Evolutionary conservation across 2,113 vertebrate species (phyloP).

Genomic region (Megaptera novaeangliae): DNA sequence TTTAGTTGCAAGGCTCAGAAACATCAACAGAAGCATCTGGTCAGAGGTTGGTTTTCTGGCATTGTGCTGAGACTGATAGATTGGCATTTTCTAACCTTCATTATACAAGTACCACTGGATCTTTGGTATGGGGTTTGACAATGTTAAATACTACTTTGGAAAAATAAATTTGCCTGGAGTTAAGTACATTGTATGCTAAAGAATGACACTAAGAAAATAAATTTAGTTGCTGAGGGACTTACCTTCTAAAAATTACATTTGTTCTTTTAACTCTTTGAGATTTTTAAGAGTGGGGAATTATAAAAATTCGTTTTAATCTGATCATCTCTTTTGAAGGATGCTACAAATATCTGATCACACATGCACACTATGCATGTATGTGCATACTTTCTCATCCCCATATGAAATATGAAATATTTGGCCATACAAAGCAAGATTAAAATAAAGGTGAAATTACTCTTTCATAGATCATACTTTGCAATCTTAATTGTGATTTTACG

Average conservation of each 20-base stretch:
- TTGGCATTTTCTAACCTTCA: background rate
- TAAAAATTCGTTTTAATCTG: background rate
- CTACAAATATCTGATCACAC: background rate
- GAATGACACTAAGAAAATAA: background rate
- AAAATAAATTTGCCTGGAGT: background rate
- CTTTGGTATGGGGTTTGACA: background rate
- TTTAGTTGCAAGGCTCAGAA: background rate
- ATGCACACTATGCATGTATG: background rate
- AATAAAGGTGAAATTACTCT: background rate
- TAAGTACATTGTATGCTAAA: background rate
- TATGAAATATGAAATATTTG: background rate
- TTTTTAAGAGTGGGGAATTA: background rate
- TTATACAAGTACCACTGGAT: background rate
- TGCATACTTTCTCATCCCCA: background rate
- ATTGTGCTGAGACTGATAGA: background rate
- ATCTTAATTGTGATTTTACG: background rate
- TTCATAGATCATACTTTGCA: background rate
- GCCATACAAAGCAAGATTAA: background rate
- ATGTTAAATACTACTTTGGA: background rate
- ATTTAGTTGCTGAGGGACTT: background rate
- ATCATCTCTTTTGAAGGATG: background rate
- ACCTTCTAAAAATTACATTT: background rate
- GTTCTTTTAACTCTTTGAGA: background rate
- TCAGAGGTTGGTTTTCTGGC: background rate
- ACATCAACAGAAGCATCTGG: background rate